Conservation (phyloP, 2,888 invertebrate genomes). For the Salticus scenicus region DNA sequence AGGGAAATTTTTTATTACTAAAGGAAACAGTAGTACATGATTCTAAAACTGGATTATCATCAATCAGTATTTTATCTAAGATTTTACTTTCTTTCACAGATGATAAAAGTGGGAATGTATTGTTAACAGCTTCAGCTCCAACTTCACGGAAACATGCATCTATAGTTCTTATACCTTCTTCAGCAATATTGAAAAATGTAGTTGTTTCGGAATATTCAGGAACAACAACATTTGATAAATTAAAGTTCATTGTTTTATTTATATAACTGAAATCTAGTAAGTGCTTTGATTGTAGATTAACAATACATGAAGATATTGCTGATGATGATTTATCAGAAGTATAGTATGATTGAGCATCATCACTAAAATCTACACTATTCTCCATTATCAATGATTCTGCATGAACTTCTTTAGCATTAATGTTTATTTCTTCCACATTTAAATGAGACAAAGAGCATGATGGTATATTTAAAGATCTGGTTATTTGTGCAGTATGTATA, state of each 20-base stretch:
- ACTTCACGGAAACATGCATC: conserved; percentile 58
- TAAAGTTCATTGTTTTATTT: too few relatives aligned
- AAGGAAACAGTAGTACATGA: neutral
- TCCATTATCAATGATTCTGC: neutral
- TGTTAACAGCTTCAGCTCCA: conserved; percentile 39
- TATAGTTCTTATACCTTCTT: conserved; percentile 46
- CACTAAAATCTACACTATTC: neutral
- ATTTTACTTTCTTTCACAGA: conserved; percentile 24
- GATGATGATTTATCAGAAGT: conserved; percentile 15
- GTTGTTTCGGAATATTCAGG: conserved; percentile 17
- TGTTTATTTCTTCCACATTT: neutral
- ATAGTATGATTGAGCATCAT: conserved; percentile 15
- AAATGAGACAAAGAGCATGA: neutral
- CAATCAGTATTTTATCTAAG: neutral
- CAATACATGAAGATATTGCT: neutral
- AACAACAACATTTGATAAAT: neutral
- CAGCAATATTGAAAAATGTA: conserved; percentile 48
- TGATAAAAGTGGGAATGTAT: conserved; percentile 32
- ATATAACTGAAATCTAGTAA: neutral
- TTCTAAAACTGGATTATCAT: conserved; percentile 31
- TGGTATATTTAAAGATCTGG: neutral
- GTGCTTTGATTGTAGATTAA: neutral
- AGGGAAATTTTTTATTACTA: neutral
- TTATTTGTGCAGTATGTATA: neutral
- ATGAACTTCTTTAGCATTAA: neutral